Evolutionary conservation across 2,797 vertebrate genomes (phyloP).

Genomic region (Varecia variegata): DNA sequence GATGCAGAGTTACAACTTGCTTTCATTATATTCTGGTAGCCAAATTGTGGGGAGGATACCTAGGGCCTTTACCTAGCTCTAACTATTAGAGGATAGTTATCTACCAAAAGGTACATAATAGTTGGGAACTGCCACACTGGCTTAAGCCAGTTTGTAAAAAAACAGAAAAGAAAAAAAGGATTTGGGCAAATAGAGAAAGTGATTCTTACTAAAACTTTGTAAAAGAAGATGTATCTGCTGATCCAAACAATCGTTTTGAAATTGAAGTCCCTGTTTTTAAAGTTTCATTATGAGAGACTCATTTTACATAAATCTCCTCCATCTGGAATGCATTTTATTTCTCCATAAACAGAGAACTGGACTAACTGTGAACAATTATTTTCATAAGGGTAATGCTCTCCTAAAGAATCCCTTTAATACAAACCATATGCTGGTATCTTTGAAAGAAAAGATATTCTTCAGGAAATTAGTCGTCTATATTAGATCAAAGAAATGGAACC

Average conservation of each 20-base stretch:
- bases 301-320: constrained; percentile 72
- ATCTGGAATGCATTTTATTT: constrained; percentile 82
- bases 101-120: background rate
- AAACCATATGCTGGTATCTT: constrained; percentile 81
- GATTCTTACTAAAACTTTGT: constrained; percentile 9
- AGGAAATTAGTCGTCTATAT: constrained; percentile 70
- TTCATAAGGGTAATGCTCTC: constrained; percentile 72
- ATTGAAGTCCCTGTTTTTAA: constrained; percentile 67
- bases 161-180: background rate
- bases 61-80: background rate
- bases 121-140: background rate
- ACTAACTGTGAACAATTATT: constrained; percentile 78
- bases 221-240: constrained; percentile 29
- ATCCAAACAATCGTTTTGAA: constrained; percentile 46
- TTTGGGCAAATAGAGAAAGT: background rate
- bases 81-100: background rate
- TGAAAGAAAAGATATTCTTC: constrained; percentile 64
- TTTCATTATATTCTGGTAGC: background rate
- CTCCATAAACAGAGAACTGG: constrained; percentile 79
- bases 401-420: constrained; percentile 76
- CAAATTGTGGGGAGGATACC: background rate
- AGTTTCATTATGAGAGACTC: constrained; percentile 71
- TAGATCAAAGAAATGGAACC: constrained; percentile 68
- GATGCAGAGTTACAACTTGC: background rate
- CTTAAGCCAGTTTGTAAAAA: background rate